Evolutionary conservation across 2,113 vertebrate genomes (phyloP).

Genomic region (Connochaetes taurinus): DNA sequence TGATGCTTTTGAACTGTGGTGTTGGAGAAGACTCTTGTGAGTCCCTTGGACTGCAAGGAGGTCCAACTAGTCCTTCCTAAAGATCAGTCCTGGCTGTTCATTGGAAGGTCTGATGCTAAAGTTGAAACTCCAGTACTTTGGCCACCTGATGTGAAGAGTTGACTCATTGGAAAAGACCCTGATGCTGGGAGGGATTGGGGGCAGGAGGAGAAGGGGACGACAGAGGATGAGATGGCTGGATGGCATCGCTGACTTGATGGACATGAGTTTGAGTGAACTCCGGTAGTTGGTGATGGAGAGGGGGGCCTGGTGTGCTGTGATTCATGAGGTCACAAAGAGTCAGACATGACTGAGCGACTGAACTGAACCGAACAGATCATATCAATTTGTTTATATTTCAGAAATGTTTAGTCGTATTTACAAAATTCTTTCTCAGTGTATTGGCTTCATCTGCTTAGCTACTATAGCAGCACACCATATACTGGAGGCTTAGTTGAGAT

Average conservation of each 20-base stretch:
- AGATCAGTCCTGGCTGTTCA: too few species aligned
- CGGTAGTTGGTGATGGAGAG: rapidly evolving
- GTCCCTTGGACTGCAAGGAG: too few species aligned
- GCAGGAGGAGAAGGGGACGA: not conserved
- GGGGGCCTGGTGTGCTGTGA: rapidly evolving
- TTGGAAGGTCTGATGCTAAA: not conserved
- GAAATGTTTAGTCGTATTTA: not conserved
- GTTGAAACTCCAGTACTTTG: not conserved
- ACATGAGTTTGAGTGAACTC: too few species aligned
- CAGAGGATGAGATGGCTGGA: not conserved
- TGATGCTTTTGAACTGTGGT: too few species aligned
- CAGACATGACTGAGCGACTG: rapidly evolving
- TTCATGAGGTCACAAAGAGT: too few species aligned
- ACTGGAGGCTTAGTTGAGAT: not conserved
- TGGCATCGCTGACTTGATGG: rapidly evolving
- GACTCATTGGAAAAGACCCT: not conserved
- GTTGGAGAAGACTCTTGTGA: too few species aligned
- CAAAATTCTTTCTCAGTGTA: not conserved
- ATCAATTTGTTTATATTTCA: not conserved
- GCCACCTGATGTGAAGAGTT: rapidly evolving
- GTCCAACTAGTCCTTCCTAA: too few species aligned
- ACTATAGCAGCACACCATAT: not conserved
- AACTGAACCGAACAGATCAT: not conserved
- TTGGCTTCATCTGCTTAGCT: not conserved
- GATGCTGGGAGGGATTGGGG: not conserved